Evolutionary conservation across 2,797 vertebrate species (phyloP).

Genomic region (Epinephelus awoara): DNA sequence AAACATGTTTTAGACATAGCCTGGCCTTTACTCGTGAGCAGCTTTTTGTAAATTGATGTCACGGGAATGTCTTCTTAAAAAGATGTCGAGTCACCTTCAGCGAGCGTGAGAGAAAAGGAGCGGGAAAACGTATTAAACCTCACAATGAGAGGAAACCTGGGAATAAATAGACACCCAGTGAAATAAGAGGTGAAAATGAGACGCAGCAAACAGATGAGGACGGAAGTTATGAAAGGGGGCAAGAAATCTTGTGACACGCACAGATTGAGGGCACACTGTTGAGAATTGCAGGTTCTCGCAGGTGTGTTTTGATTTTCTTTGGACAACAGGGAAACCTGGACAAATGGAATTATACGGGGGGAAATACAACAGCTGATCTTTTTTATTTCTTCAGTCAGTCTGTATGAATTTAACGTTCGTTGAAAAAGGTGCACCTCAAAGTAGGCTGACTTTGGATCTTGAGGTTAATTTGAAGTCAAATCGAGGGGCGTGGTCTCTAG

Average conservation of each 20-base stretch:
- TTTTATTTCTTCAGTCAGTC: conserved; percentile 11
- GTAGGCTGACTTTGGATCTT: conserved; percentile 5
- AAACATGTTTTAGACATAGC: conserved; percentile 1
- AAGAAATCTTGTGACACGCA: conserved; percentile 47
- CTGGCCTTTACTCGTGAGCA: conserved; percentile 24
- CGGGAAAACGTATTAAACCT: conserved; percentile 28
- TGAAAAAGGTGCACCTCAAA: background rate
- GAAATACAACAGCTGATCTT: conserved; percentile 28
- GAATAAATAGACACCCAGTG: conserved; percentile 49
- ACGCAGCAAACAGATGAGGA: conserved; percentile 16
- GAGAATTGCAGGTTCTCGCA: conserved; percentile 38
- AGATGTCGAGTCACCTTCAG: conserved; percentile 36
- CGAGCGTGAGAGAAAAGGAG: conserved; percentile 11
- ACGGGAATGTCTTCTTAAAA: conserved; percentile 32
- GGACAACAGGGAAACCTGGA: conserved; percentile 38
- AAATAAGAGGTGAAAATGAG: conserved; percentile 25
- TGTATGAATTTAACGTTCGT: background rate
- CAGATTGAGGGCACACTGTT: conserved; percentile 72
- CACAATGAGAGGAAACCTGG: conserved; percentile 30
- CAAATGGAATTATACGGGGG: conserved; percentile 14
- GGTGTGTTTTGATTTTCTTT: conserved; percentile 58
- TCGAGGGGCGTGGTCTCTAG: background rate
- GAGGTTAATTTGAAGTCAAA: conserved; percentile 4
- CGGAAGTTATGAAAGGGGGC: conserved; percentile 39
- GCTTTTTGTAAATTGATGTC: conserved; percentile 66